Percentiles rank a stretch among this genome's conserved stretches.
These are phyloP conservation scores for Antrozous pallidus DNA, from an alignment of 2,797 vertebrate genomes.

Conservation along the genomic window DNA sequence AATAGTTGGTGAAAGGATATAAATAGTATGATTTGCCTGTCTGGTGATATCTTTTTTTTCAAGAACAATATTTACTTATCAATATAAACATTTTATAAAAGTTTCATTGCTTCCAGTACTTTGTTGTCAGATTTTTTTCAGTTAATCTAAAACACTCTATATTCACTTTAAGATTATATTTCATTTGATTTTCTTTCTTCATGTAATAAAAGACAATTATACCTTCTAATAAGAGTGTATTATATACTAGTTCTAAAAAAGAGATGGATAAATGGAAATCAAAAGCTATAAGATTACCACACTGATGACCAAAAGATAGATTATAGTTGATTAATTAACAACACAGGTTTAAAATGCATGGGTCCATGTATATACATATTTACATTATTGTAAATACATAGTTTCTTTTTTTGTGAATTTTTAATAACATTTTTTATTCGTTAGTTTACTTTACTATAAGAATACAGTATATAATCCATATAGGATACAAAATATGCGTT, in stretches of 20 bases:
- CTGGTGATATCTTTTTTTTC: background rate
- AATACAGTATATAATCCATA: background rate
- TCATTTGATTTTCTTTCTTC: background rate
- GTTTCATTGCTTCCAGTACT: background rate
- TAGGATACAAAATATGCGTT: background rate
- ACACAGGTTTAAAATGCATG: background rate
- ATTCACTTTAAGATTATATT: background rate
- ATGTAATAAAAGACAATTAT: background rate
- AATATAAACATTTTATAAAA: background rate
- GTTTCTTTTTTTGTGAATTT: background rate
- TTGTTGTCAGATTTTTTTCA: background rate
- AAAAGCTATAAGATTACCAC: background rate
- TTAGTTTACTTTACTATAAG: background rate
- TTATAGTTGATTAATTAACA: background rate
- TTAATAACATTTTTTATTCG: background rate
- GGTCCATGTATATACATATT: background rate
- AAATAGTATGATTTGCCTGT: background rate
- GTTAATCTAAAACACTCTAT: background rate
- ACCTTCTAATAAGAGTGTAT: background rate
- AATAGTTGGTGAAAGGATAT: slow-evolving; percentile 16
- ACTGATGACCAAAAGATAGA: background rate
- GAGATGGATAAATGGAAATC: background rate
- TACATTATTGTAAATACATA: background rate
- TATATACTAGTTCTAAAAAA: background rate
- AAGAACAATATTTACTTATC: slow-evolving; percentile 28